Conservation (phyloP, 2,888 invertebrate genomes). For the Bimastos eiseni region DNA sequence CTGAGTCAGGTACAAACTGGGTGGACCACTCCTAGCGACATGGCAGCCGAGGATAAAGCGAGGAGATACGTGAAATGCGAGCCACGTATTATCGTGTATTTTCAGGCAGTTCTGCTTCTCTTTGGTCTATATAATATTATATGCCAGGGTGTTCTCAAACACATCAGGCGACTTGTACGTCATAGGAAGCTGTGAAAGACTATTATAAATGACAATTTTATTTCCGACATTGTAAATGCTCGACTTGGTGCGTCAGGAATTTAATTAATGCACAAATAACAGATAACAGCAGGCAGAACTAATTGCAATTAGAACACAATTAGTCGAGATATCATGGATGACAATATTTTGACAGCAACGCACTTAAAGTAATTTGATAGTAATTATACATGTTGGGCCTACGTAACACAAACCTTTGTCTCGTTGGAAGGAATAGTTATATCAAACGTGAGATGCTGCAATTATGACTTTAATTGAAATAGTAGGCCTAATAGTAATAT, state of each 20-base stretch:
- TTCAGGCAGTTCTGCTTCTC: neutral
- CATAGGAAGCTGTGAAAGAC: neutral
- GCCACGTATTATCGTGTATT: neutral
- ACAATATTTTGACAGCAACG: too few relatives aligned
- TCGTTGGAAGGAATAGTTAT: too few relatives aligned
- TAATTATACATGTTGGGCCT: too few relatives aligned
- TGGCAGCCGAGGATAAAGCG: neutral
- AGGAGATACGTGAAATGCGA: neutral
- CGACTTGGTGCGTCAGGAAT: neutral
- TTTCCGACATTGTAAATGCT: neutral
- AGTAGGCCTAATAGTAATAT: too few relatives aligned
- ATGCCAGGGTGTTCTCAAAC: too few relatives aligned
- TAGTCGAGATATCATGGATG: too few relatives aligned
- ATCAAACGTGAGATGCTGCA: too few relatives aligned
- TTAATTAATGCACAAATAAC: neutral
- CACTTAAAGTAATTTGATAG: too few relatives aligned
- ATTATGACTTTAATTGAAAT: too few relatives aligned
- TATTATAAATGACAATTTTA: neutral
- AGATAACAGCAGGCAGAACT: neutral
- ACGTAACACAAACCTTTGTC: too few relatives aligned
- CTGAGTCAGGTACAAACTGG: neutral
- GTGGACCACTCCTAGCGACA: neutral
- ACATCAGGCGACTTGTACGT: neutral
- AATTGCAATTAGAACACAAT: neutral
- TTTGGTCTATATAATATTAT: too few relatives aligned